phyloP scores from a whole-genome alignment of 2,113 vertebrate genomes.

The Crotalus helleri region DNA sequence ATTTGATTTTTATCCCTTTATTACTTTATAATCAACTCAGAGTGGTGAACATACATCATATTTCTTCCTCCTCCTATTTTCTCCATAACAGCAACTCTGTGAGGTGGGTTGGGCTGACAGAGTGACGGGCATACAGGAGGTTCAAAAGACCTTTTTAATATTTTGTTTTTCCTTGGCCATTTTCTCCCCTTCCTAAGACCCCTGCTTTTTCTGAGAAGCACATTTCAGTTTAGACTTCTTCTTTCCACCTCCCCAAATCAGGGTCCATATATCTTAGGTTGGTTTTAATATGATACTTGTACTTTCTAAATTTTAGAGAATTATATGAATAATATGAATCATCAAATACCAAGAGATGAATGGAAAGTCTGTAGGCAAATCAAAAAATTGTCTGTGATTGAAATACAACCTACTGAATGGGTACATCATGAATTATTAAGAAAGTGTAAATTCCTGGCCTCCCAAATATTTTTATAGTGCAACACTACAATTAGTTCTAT shows the following conservation, averaged over 20 bases:
- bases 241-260: not conserved
- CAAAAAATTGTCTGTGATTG: not conserved
- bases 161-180: not conserved
- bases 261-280: not conserved
- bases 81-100: not conserved
- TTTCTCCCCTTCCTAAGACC: not conserved
- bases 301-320: not conserved
- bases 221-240: not conserved
- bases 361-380: not conserved
- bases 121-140: too few relatives aligned
- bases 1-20: not conserved
- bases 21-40: not conserved
- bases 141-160: too few relatives aligned
- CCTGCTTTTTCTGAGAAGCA: not conserved
- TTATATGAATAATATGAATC: not conserved
- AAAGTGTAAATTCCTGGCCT: not conserved
- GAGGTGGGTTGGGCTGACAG: not conserved
- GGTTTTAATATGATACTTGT: not conserved
- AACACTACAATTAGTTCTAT: not conserved
- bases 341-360: not conserved
- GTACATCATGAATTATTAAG: not conserved
- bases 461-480: not conserved
- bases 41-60: not conserved
- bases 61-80: not conserved
- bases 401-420: conserved; percentile 2